Base-by-base conservation (phyloP, 1,140 invertebrate species). In the Diuraphis noxia region DNA sequence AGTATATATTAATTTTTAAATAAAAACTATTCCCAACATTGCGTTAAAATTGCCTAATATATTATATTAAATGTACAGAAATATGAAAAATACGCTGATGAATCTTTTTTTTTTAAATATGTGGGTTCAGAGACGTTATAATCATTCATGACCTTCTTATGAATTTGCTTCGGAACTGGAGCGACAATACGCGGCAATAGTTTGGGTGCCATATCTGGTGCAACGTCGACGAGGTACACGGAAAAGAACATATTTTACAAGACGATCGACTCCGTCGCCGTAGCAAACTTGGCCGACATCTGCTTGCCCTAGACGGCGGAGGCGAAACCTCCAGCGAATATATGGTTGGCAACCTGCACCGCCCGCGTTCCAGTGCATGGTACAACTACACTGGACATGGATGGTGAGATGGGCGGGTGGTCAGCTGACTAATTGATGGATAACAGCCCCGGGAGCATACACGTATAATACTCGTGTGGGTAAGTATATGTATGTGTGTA, bases 401-500 rank as follows among this genome's bases (percentile, higher is more conserved):
- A 19, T 6, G 13, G 81, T 41, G 9, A 17, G 34, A 77, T 19
- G 17, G 82, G 17, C 2, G 41, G 84, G n/a, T 41, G 25, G 10
- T 40, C 36, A 46, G 25, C 19, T 9, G 77, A 36, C 89, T 91
- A 91, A 91, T 91, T 91, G 89, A 91, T 91, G 89, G 89, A 91
- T 91, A 82, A 91, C 89, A 91, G 77, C 89, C 72, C 41, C 88
- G n/a, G 72, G 88, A 52, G 89, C 25, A 43, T 52, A 34, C 34
- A 72, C 56, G 13, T 72, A 72, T 72, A 72, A 63, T 72, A 72
- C 56, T 10, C 56, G 13, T 0, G 56, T 5, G 56, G 13, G 13
- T 5, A 46, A 10, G 43, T 46, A 1, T 46, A 13, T 17, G 13
- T 46, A 4, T 63, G 9, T 63, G 56, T n/a, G 56, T 72, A 5